phyloP scores from a whole-genome alignment of 2,113 vertebrate genomes.

The Microtus pennsylvanicus region DNA sequence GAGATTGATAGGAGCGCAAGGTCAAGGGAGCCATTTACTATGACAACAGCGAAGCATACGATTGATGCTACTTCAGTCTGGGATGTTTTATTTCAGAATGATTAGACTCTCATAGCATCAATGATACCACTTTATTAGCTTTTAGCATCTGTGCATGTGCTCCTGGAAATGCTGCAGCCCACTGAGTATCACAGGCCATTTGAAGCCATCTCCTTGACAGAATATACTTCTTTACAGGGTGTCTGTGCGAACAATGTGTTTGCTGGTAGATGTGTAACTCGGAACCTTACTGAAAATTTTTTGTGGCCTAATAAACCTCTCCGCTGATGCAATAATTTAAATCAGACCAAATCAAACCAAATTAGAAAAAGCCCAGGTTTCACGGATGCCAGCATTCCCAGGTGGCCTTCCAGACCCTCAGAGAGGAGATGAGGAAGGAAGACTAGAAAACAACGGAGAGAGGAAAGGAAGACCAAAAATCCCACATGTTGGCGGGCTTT shows the following conservation, averaged over 20 bases:
- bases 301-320: too few relatives aligned
- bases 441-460: too few relatives aligned
- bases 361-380: too few relatives aligned
- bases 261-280: not conserved
- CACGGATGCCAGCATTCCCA: too few relatives aligned
- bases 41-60: conserved; percentile 74
- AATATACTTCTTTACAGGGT: not conserved
- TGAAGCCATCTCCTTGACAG: conserved; percentile 28
- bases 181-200: not conserved
- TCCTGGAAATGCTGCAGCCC: conserved; percentile 23
- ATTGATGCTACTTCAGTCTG: conserved; percentile 74
- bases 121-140: conserved; percentile 53
- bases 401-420: too few relatives aligned
- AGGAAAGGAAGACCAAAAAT: too few relatives aligned
- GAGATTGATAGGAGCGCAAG: conserved; percentile 84
- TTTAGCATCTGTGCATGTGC: conserved; percentile 19
- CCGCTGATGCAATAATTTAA: too few relatives aligned
- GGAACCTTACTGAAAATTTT: not conserved
- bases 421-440: not conserved
- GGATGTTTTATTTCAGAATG: conserved; percentile 78
- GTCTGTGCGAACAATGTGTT: conserved; percentile 42
- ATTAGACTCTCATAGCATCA: conserved; percentile 54
- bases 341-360: too few relatives aligned
- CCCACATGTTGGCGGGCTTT: too few relatives aligned
- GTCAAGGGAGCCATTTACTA: conserved; percentile 79